Evolutionary conservation across 2,888 invertebrate species (phyloP).

Genomic region (Homarus gammarus): DNA sequence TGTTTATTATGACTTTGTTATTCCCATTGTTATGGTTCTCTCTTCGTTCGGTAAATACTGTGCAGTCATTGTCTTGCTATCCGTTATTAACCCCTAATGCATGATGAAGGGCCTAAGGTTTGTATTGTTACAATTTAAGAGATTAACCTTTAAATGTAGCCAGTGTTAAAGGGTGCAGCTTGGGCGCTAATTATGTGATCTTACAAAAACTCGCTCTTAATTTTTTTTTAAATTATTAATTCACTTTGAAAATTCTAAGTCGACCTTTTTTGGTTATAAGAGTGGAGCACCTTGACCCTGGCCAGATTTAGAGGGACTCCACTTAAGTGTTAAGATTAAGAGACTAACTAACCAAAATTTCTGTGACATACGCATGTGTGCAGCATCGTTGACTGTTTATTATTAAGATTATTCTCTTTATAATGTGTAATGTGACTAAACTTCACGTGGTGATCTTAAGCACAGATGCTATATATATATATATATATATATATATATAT

Average conservation of each 20-base stretch:
- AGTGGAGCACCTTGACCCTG: background rate
- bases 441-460: no score
- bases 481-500: no score
- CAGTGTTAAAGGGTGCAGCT: background rate
- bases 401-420: no score
- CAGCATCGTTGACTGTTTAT: no score
- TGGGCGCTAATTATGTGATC: no score
- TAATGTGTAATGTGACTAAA: no score
- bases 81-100: background rate
- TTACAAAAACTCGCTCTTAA: no score
- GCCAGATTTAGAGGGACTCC: background rate
- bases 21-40: background rate
- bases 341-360: background rate
- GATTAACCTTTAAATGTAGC: background rate
- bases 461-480: no score
- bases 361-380: background rate
- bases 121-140: background rate
- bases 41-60: background rate
- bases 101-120: conserved; percentile 6
- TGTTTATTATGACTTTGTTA: background rate
- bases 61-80: background rate
- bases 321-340: background rate
- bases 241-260: no score
- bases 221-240: no score
- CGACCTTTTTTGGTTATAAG: no score